These are phyloP conservation scores for Clanis bilineata DNA, from an alignment of 2,888 invertebrate species.

Conservation along the genomic window DNA sequence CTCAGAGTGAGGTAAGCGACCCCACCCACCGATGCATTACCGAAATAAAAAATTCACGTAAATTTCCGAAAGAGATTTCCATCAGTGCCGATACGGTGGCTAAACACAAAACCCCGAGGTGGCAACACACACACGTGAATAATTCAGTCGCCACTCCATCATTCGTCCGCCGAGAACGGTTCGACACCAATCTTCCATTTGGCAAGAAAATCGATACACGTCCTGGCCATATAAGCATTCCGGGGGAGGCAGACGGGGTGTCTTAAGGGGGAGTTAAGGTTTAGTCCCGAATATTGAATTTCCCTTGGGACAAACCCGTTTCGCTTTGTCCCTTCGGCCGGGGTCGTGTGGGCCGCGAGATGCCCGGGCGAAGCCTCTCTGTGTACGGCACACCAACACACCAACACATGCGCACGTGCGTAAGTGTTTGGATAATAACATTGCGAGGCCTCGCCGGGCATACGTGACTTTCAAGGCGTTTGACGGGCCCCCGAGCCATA, in stretches of 20 bases:
- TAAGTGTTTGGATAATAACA: slow-evolving; percentile 80
- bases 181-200: slow-evolving; percentile 83
- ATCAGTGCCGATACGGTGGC: slow-evolving; percentile 68
- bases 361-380: slow-evolving; percentile 70
- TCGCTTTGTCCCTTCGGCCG: slow-evolving; percentile 81
- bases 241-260: slow-evolving; percentile 79
- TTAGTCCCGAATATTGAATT: slow-evolving; percentile 84
- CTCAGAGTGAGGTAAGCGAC: slow-evolving; percentile 45
- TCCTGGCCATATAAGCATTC: slow-evolving; percentile 83
- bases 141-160: slow-evolving; percentile 76
- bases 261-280: slow-evolving; percentile 81
- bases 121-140: slow-evolving; percentile 66
- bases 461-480: slow-evolving; percentile 78
- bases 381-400: slow-evolving; percentile 40
- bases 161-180: slow-evolving; percentile 78
- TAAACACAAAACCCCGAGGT: slow-evolving; percentile 65
- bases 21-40: slow-evolving; percentile 63
- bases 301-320: slow-evolving; percentile 83
- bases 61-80: slow-evolving; percentile 68
- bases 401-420: slow-evolving; percentile 58
- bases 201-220: slow-evolving; percentile 82
- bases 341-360: slow-evolving; percentile 77
- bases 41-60: slow-evolving; percentile 74
- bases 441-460: slow-evolving; percentile 73
- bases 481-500: slow-evolving; percentile 72